Evolutionary conservation across 2,797 vertebrate genomes (phyloP), one percentile per base, ranked within the genome.

Genomic region (Coilia nasus): DNA sequence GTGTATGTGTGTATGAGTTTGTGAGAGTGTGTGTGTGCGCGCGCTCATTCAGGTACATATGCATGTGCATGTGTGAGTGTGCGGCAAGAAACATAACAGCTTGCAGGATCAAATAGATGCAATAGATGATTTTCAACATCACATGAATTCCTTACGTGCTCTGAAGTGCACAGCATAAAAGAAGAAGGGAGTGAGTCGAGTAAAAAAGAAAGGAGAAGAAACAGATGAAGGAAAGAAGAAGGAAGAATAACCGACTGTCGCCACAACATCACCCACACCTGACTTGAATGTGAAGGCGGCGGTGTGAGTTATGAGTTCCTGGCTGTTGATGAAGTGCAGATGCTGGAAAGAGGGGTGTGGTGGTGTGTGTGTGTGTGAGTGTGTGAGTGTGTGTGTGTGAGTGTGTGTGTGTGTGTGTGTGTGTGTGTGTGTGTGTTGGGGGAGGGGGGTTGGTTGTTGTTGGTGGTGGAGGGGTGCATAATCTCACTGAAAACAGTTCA

Each of bases 401-500:
- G 46, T 46, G 54, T 67, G 62, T 25, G 10, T 23, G 62, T 67
- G 62, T 25, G 62, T 25, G 23, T 67, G 62, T 25, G 62, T 25
- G 60, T 62, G 19, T n/a, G 60, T n/a, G 60, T 62, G 60, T 23
- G 60, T n/a, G 60, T 11, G 60, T 54, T 41, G 35, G 35, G 2
- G 35, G 35, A 2, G 35, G 35, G 35, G 5, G 35, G 35, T 41
- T n/a, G n/a, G 35, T 5, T 5, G 5, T 2, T 54, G 50, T 3
- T 9, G 7, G 50, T 54, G 60, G 21, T 80, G 57, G 83, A 57
- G 62, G 62, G 41, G 60, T 35, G 60, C 86, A 88, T 86, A 88
- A 91, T 89, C 89, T 88, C 88, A 84, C 86, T 47, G 78, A 89
- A 89, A 90, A 90, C 84, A 60, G 85, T 83, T 89, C 78, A 14